Evolutionary conservation across 1,140 invertebrate species (phyloP), one percentile per base, ranked within the genome.

Genomic region (Drosophila ogumai): DNA sequence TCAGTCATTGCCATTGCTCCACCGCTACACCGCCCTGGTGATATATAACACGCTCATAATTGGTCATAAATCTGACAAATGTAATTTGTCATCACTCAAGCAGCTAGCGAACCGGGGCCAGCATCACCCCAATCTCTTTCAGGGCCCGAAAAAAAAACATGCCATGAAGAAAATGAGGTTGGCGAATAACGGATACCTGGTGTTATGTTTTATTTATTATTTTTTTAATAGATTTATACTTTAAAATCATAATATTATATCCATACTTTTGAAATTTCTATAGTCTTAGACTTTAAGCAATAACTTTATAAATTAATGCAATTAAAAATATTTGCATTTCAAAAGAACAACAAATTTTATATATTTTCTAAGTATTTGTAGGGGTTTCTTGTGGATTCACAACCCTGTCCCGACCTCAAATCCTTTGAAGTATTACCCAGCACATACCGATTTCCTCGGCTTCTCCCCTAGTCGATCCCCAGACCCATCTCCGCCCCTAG

Each of bases 61-160:
- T 92, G 91, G 91, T 91, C 91, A 92, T 92, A 92, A 92, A 92
- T 92, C 91, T 92, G 91, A 92, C 91, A 92, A 92, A 91, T 81
- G 91, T 91, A 92, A 92, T 92, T 92, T 92, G 91, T 92, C 91
- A 92, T 91, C 91, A 92, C 91, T 92, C 87, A 90, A 90, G 87
- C 86, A 75, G 82, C 58, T 36, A 80, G 77, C 60, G 46, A 79
- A 32, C 41, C 58, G 13, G 55, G 46, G 36, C n/a, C 72, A 78
- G 50, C 49, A 56, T 36, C 64, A 63, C 54, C 77, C 56, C 65
- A 55, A 55, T 43, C 38, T 41, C 46, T 68, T 19, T 3, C 41
- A 28, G 19, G 9, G 3, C 7, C 38, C 34, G 6, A 19, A 41
- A 59, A 44, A 66, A 68, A 46, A 38, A 64, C 49, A 50, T 15